Evolutionary conservation across 1,140 invertebrate species (phyloP).

Genomic region (Artemia franciscana): DNA sequence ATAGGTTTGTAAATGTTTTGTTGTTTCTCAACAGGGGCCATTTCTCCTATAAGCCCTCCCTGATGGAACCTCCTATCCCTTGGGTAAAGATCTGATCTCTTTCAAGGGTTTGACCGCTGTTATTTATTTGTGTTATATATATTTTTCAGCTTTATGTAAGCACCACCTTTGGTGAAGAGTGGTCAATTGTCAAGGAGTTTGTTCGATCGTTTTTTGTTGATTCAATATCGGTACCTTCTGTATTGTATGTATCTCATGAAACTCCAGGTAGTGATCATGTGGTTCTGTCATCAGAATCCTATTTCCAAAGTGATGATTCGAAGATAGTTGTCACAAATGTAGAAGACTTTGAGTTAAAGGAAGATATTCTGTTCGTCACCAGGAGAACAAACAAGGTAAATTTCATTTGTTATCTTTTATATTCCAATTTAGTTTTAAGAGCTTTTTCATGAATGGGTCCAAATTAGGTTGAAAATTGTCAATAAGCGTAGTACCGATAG

Average conservation of each 20-base stretch:
- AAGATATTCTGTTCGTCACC: slow-evolving; percentile 62
- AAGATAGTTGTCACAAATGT: slow-evolving; percentile 36
- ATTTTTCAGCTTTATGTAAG: slow-evolving; percentile 44
- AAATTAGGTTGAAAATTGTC: not conserved
- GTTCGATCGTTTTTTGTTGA: slow-evolving; percentile 55
- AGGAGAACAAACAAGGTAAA: slow-evolving; percentile 24
- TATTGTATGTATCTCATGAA: slow-evolving; percentile 41
- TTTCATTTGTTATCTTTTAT: not conserved
- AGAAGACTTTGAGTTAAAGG: slow-evolving; percentile 54
- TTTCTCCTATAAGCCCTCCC: too few species aligned
- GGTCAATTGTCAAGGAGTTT: slow-evolving; percentile 35
- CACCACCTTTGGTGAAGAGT: slow-evolving; percentile 41
- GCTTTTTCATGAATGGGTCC: not conserved
- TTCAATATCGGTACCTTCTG: slow-evolving; percentile 19
- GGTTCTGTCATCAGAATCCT: slow-evolving; percentile 28
- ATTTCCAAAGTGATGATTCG: slow-evolving; percentile 17
- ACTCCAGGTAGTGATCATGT: slow-evolving; percentile 29
- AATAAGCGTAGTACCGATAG: too few species aligned
- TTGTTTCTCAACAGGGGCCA: too few species aligned
- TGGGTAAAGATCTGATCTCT: too few species aligned
- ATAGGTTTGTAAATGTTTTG: too few species aligned
- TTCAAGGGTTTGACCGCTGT: too few species aligned
- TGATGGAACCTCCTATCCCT: too few species aligned
- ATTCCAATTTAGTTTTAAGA: not conserved
- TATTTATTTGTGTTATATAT: too few species aligned